A percentile compares a stretch with the other conserved stretches of the same genome.
Evolutionary conservation across 2,113 vertebrate species (phyloP).

Genomic region (Chamaetylas fuelleborni): DNA sequence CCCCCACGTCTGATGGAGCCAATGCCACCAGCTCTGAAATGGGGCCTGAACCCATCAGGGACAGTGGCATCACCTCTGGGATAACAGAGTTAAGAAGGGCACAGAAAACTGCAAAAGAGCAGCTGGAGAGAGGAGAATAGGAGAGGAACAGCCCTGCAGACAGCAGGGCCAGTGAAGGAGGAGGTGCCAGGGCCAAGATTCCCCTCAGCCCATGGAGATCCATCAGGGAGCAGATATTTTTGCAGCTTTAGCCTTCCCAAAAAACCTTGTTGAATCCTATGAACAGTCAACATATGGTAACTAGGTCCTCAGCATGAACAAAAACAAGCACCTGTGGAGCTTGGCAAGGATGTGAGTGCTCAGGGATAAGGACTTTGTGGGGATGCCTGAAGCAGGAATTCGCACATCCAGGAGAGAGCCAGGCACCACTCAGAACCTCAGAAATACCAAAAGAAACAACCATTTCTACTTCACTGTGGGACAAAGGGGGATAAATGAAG

Average conservation of each 20-base stretch:
- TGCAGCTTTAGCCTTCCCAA: background rate
- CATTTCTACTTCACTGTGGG: background rate
- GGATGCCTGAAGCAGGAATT: background rate
- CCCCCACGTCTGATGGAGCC: accelerated
- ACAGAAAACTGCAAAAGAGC: background rate
- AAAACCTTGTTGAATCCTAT: background rate
- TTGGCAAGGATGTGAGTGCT: background rate
- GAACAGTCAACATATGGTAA: background rate
- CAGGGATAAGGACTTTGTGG: background rate
- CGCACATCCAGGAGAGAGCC: background rate
- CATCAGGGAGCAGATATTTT: background rate
- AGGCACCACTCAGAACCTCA: background rate
- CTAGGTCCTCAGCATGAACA: background rate
- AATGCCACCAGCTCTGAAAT: background rate
- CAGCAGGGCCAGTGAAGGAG: background rate
- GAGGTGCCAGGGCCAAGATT: background rate
- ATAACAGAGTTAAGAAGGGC: background rate
- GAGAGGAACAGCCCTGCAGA: background rate
- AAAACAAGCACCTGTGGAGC: background rate
- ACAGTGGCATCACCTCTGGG: background rate
- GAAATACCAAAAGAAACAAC: background rate
- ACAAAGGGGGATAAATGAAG: background rate
- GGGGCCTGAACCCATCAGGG: background rate
- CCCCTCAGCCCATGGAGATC: background rate
- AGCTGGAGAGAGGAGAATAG: background rate